Conservation (phyloP, 2,888 invertebrate genomes). For the Amblyteles armatorius region DNA sequence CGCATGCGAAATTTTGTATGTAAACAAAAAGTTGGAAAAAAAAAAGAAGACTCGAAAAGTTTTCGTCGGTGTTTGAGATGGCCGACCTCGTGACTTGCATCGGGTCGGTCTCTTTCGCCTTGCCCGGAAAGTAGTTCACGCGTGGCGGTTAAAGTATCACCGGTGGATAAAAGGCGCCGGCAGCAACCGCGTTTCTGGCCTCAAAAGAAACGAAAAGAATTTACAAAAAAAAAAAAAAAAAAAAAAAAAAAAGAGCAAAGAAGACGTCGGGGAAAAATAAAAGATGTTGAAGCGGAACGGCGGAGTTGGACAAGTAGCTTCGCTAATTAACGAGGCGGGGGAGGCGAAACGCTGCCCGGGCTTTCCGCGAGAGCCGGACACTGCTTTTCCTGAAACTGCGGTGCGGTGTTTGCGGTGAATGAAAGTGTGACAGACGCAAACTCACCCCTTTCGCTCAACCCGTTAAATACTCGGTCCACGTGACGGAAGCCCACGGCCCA, state of each 20-base stretch:
- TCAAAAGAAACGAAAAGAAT: neutral
- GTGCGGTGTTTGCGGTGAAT: neutral
- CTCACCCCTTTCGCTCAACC: neutral
- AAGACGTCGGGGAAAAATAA: neutral
- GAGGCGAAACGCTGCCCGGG: neutral
- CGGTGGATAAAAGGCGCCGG: conserved; percentile 8
- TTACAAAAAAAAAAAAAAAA: neutral
- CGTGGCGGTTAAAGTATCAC: conserved; percentile 1
- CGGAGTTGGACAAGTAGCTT: conserved; percentile 56
- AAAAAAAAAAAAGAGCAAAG: neutral
- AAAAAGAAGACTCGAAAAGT: neutral
- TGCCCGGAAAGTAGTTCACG: conserved; percentile 22
- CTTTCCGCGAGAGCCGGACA: conserved; percentile 7
- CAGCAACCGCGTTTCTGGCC: neutral
- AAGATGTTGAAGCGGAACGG: conserved; percentile 5
- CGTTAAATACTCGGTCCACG: conserved; percentile 16
- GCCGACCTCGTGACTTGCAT: conserved; percentile 9
- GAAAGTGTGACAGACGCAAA: conserved; percentile 8
- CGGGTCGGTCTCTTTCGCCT: conserved; percentile 2
- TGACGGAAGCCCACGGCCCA: neutral
- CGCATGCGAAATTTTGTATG: neutral
- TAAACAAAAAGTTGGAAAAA: neutral
- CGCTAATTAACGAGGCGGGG: conserved; percentile 56
- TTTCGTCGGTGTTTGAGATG: neutral
- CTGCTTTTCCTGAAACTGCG: neutral